Percentiles rank a stretch among this genome's conserved stretches.
phyloP scores from a whole-genome alignment of 2,113 vertebrate genomes.

The Amia ocellicauda region DNA sequence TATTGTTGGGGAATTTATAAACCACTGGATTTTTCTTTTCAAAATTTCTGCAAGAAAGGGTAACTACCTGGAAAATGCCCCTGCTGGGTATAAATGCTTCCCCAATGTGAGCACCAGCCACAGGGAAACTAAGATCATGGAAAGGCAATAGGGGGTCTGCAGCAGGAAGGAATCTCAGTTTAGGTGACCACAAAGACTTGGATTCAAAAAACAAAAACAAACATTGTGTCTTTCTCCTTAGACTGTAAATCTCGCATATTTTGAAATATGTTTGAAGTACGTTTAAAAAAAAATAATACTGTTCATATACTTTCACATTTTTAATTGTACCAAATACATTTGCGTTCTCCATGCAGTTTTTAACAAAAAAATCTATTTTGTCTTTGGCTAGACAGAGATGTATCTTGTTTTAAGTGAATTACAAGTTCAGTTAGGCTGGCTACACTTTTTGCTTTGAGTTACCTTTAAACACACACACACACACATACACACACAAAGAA shows the following conservation, averaged over 20 bases:
- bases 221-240: no score
- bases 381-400: background rate
- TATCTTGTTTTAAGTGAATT: background rate
- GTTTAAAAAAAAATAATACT: no score
- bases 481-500: slow-evolving; percentile 7
- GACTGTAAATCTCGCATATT: no score
- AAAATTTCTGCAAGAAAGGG: slow-evolving; percentile 20
- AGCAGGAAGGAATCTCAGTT: no score
- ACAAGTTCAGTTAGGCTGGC: background rate
- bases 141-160: background rate
- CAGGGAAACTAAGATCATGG: slow-evolving; percentile 14
- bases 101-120: slow-evolving; percentile 20
- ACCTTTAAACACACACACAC: background rate
- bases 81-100: slow-evolving; percentile 30
- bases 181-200: background rate
- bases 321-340: background rate
- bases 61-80: slow-evolving; percentile 43
- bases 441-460: background rate
- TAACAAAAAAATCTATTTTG: background rate
- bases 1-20: slow-evolving; percentile 20
- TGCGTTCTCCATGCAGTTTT: background rate
- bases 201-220: slow-evolving; percentile 1
- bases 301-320: no score
- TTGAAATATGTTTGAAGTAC: no score
- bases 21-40: slow-evolving; percentile 29